These are phyloP conservation scores for Brachionus koreanus DNA, from an alignment of 1,140 invertebrate species.

Conservation along the genomic window DNA sequence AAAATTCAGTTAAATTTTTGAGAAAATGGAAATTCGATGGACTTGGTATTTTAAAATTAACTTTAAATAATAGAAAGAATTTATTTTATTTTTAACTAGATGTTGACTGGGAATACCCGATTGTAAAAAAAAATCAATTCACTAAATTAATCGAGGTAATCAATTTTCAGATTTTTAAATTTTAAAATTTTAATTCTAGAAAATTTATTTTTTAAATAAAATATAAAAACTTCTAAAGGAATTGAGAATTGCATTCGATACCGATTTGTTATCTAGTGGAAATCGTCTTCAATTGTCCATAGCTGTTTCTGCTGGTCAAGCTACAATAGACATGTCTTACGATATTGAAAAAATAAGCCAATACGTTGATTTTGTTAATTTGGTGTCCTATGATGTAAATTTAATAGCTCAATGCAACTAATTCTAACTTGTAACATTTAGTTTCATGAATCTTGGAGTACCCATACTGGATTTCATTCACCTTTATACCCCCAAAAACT, in stretches of 20 bases:
- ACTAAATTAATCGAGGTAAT: slow-evolving; percentile 46
- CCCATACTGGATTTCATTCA: slow-evolving; percentile 36
- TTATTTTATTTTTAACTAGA: slow-evolving; percentile 47
- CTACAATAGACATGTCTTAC: slow-evolving; percentile 63
- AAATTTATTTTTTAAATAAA: neutral
- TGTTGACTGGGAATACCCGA: slow-evolving; percentile 51
- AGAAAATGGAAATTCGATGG: slow-evolving; percentile 59
- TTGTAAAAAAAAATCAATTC: slow-evolving; percentile 45
- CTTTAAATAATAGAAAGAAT: neutral
- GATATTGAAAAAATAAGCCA: slow-evolving; percentile 72
- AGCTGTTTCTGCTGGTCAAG: slow-evolving; percentile 47
- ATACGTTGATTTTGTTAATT: slow-evolving; percentile 88
- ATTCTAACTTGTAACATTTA: slow-evolving; percentile 48
- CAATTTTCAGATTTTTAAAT: neutral
- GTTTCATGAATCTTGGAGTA: slow-evolving; percentile 36
- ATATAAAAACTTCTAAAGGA: slow-evolving; percentile 25
- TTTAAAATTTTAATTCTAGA: neutral
- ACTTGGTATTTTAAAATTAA: slow-evolving; percentile 13
- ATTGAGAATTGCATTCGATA: slow-evolving; percentile 47
- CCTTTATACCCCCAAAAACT: neutral
- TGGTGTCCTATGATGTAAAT: slow-evolving; percentile 75
- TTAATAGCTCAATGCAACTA: neutral
- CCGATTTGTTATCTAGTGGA: slow-evolving; percentile 62
- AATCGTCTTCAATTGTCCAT: slow-evolving; percentile 64
- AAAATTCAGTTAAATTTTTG: slow-evolving; percentile 47